Percentiles rank a stretch among this genome's conserved stretches.
Evolutionary conservation across 1,140 invertebrate species (phyloP).

Genomic region (Ridgeia piscesae): DNA sequence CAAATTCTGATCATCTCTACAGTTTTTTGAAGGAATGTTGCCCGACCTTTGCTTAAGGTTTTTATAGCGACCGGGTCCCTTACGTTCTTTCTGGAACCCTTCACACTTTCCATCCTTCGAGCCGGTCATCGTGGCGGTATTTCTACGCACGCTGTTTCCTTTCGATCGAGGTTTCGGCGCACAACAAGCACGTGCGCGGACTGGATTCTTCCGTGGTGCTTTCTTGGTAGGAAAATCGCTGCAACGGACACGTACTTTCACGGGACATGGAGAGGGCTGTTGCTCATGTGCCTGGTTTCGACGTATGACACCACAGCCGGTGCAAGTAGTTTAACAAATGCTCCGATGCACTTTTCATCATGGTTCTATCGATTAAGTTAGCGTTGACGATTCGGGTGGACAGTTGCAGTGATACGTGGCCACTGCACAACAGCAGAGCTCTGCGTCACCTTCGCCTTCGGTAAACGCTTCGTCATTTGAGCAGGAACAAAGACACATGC

Average conservation of each 20-base stretch:
- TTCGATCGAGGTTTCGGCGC: too few species aligned
- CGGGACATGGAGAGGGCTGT: not conserved
- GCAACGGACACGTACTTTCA: not conserved
- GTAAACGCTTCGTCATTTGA: not conserved
- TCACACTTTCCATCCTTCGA: too few species aligned
- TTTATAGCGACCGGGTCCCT: too few species aligned
- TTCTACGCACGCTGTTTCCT: too few species aligned
- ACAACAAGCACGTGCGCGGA: too few species aligned
- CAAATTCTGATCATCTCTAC: too few species aligned
- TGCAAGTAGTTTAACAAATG: not conserved
- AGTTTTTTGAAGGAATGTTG: too few species aligned
- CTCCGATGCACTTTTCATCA: not conserved
- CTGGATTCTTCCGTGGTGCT: not conserved
- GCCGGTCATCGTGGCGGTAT: too few species aligned
- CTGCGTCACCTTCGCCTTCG: not conserved
- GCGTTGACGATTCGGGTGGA: too few species aligned
- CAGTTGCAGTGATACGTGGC: too few species aligned
- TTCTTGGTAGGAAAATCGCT: not conserved
- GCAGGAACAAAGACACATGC: not conserved
- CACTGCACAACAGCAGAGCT: not conserved
- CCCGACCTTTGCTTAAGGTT: too few species aligned
- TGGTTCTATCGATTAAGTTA: not conserved
- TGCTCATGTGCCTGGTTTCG: not conserved
- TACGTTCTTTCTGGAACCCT: too few species aligned
- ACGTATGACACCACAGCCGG: not conserved